Conservation (phyloP, 2,888 invertebrate species). For the Eucera pruinosa region DNA sequence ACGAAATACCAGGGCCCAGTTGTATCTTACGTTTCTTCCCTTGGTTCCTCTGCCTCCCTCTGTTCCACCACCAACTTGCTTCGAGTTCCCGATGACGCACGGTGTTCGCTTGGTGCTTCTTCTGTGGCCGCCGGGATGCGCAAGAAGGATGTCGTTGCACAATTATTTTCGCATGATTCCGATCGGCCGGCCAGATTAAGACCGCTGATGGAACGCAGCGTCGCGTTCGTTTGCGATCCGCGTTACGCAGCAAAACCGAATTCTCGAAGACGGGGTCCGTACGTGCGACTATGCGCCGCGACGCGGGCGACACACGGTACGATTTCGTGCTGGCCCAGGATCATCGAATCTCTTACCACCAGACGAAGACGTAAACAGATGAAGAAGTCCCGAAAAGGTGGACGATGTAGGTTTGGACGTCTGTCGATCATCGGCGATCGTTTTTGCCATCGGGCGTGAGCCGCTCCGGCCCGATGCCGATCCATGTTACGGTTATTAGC, state of each 20-base stretch:
- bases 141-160: conserved; percentile 68
- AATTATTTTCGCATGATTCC: conserved; percentile 77
- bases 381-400: conserved; percentile 41
- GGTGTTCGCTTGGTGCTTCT: background rate
- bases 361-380: conserved; percentile 54
- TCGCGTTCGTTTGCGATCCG: conserved; percentile 47
- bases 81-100: background rate
- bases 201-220: conserved; percentile 58
- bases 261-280: conserved; percentile 51
- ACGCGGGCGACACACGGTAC: conserved; percentile 36
- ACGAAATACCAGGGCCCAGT: conserved; percentile 66
- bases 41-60: background rate
- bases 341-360: conserved; percentile 2
- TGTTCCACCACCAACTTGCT: too few relatives aligned
- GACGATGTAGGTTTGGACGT: conserved; percentile 26
- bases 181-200: conserved; percentile 74
- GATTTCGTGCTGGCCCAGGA: background rate
- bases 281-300: conserved; percentile 67
- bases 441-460: conserved; percentile 44
- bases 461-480: background rate
- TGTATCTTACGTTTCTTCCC: conserved; percentile 56
- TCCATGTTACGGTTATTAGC: conserved; percentile 55
- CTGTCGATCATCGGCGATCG: conserved; percentile 49
- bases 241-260: conserved; percentile 66
- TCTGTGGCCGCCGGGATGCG: conserved; percentile 22